A percentile compares a stretch with the other conserved stretches of the same genome.
Conservation (phyloP, 2,888 invertebrate species). For the Leptarthrus brevirostris region DNA sequence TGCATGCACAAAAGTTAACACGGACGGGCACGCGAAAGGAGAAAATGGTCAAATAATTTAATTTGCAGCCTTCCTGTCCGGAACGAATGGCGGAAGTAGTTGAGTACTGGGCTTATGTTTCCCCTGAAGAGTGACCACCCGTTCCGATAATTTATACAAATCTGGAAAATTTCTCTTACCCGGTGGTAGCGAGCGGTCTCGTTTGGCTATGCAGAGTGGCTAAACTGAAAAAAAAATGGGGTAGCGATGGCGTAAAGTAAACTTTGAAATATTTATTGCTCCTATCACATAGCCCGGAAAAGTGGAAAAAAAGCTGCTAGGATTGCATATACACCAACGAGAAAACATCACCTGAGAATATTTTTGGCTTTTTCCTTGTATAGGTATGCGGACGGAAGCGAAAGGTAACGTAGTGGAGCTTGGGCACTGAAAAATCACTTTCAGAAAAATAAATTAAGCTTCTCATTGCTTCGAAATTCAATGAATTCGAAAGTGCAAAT, state of each 20-base stretch:
- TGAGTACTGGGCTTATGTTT: slow-evolving; percentile 21
- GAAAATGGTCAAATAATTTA: slow-evolving; percentile 51
- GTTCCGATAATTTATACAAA: slow-evolving; percentile 46
- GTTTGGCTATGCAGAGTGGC: background rate
- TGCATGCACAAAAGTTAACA: slow-evolving; percentile 44
- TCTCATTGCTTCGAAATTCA: slow-evolving; percentile 7
- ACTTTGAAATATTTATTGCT: slow-evolving; percentile 40
- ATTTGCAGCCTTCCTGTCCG: slow-evolving; percentile 50
- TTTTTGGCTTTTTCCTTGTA: background rate
- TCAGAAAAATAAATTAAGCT: slow-evolving; percentile 12
- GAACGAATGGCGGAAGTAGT: slow-evolving; percentile 43
- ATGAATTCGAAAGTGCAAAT: slow-evolving; percentile 40
- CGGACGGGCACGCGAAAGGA: slow-evolving; percentile 41
- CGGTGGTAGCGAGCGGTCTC: background rate
- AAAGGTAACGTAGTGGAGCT: background rate
- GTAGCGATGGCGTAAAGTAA: slow-evolving; percentile 43
- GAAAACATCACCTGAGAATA: slow-evolving; percentile 8
- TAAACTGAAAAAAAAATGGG: slow-evolving; percentile 35
- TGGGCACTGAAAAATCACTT: slow-evolving; percentile 31
- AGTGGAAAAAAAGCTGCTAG: background rate
- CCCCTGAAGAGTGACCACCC: slow-evolving; percentile 10
- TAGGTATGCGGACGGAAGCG: background rate
- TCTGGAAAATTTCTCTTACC: slow-evolving; percentile 18
- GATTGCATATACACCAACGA: background rate
- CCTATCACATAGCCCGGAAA: slow-evolving; percentile 23